Conservation (phyloP, 1,140 invertebrate species). For the Zaprionus ghesquierei region DNA sequence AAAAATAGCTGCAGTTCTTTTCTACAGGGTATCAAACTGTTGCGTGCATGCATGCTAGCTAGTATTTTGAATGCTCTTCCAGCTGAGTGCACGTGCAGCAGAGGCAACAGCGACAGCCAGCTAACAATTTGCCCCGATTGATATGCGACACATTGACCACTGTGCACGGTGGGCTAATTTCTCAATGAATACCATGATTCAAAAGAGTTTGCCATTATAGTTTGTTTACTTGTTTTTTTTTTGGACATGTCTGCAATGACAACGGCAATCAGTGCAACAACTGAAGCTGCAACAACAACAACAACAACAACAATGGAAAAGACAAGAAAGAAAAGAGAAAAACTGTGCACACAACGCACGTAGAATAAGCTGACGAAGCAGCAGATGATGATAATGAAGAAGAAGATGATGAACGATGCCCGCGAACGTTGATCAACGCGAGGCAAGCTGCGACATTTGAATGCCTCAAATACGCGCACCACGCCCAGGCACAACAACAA, state of each 20-base stretch:
- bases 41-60: too few relatives aligned
- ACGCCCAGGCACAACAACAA: conserved; percentile 15
- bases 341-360: background rate
- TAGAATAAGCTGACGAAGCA: background rate
- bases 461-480: conserved; percentile 29
- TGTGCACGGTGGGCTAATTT: conserved; percentile 37
- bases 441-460: conserved; percentile 26
- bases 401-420: background rate
- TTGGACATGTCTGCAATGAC: conserved; percentile 38
- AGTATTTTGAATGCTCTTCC: too few relatives aligned
- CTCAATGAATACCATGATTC: conserved; percentile 35
- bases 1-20: too few relatives aligned
- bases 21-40: too few relatives aligned
- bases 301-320: background rate
- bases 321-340: conserved; percentile 19
- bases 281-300: background rate
- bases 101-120: too few relatives aligned
- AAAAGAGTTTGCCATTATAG: conserved; percentile 24
- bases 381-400: conserved; percentile 30
- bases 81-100: too few relatives aligned
- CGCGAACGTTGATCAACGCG: conserved; percentile 5
- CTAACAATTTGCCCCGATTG: background rate
- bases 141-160: conserved; percentile 3
- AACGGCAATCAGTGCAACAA: conserved; percentile 19
- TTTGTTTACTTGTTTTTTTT: background rate